Conservation (phyloP, 2,113 vertebrate species). For the Electrona antarctica region DNA sequence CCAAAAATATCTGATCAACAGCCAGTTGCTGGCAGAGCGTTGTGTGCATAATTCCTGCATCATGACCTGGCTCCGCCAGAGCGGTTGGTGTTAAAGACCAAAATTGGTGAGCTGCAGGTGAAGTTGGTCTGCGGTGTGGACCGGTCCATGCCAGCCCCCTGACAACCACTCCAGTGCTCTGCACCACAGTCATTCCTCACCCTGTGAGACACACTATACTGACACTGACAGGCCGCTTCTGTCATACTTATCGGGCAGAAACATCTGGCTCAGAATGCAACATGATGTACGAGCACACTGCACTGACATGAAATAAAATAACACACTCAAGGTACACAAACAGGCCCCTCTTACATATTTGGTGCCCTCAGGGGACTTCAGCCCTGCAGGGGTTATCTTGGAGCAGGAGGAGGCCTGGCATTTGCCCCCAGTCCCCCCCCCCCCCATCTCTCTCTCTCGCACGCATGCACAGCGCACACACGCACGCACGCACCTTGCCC, state of each 20-base stretch:
- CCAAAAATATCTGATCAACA: background rate
- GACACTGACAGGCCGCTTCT: slow-evolving; percentile 46
- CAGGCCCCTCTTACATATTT: slow-evolving; percentile 31
- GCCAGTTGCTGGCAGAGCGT: background rate
- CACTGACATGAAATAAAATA: slow-evolving; percentile 61
- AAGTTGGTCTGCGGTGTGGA: slow-evolving; percentile 25
- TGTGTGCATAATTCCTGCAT: background rate
- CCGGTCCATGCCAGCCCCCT: background rate
- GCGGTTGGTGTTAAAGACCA: background rate
- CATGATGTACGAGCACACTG: slow-evolving; percentile 62
- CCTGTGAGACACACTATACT: slow-evolving; percentile 25
- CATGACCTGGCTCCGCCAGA: slow-evolving; percentile 11
- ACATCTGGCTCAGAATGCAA: slow-evolving; percentile 50
- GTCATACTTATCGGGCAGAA: slow-evolving; percentile 40
- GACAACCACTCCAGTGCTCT: slow-evolving; percentile 37
- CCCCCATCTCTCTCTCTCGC: too few relatives aligned
- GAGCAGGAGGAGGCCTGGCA: slow-evolving; percentile 38
- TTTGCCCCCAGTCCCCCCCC: background rate
- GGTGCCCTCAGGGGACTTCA: slow-evolving; percentile 29
- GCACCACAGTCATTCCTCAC: slow-evolving; percentile 48
- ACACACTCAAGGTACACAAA: slow-evolving; percentile 57
- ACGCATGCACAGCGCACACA: too few relatives aligned
- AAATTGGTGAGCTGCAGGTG: slow-evolving; percentile 16
- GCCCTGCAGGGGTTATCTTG: slow-evolving; percentile 48
- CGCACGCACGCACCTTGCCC: background rate